Conservation (phyloP, 2,113 vertebrate species). For the Tragelaphus imberbis region DNA sequence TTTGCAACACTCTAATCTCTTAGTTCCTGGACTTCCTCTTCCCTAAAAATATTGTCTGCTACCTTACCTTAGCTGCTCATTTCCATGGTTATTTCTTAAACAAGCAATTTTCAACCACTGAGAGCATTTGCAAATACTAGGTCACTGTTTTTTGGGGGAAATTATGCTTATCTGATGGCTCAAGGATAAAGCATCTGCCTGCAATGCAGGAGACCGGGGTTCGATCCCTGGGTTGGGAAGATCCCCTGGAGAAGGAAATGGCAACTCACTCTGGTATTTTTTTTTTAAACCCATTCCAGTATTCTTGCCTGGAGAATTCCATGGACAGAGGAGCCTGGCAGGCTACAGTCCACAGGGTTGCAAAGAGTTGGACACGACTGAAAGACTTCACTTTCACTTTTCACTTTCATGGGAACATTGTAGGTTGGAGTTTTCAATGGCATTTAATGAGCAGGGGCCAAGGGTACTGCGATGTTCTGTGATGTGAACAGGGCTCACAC, state of each 20-base stretch:
- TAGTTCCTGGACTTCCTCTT: neutral
- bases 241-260: too few species aligned
- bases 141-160: neutral
- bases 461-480: neutral
- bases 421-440: neutral
- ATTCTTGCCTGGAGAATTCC: too few species aligned
- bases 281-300: too few species aligned
- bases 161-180: neutral
- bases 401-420: neutral
- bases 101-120: neutral
- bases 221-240: too few species aligned
- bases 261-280: too few species aligned
- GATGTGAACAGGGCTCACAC: neutral
- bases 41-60: neutral
- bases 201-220: too few species aligned
- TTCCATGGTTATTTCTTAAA: neutral
- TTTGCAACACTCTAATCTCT: neutral
- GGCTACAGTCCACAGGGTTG: too few species aligned
- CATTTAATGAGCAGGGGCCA: neutral
- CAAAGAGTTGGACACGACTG: too few species aligned
- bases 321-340: too few species aligned
- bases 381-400: too few species aligned
- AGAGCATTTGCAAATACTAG: neutral
- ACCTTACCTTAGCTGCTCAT: neutral
- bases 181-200: too few species aligned